These are phyloP conservation scores for Hydrotaea cyrtoneurina DNA, from an alignment of 2,888 invertebrate species.

Conservation along the genomic window DNA sequence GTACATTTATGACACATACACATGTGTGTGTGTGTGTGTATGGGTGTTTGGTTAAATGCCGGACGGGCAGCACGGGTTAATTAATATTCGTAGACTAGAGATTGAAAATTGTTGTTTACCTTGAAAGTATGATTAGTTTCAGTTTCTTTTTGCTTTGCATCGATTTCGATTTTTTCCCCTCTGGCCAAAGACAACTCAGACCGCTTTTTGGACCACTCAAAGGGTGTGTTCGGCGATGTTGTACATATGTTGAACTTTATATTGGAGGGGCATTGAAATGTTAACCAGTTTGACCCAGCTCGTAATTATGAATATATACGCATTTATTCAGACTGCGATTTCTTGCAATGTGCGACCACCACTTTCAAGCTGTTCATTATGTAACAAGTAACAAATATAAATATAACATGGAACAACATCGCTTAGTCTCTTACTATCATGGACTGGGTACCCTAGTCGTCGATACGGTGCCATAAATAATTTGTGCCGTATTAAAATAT, in stretches of 20 bases:
- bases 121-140: slow-evolving; percentile 57
- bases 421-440: too few species aligned
- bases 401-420: too few species aligned
- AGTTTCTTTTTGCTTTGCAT: slow-evolving; percentile 32
- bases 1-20: slow-evolving; percentile 42
- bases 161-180: not conserved
- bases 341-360: too few species aligned
- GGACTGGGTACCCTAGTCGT: too few species aligned
- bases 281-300: not conserved
- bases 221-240: slow-evolving; percentile 42
- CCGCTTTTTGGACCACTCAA: slow-evolving; percentile 41
- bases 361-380: too few species aligned
- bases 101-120: slow-evolving; percentile 54
- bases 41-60: not conserved
- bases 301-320: too few species aligned
- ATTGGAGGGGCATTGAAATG: not conserved
- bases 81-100: slow-evolving; percentile 51
- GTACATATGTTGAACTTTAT: not conserved
- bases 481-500: too few species aligned
- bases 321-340: too few species aligned
- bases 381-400: too few species aligned
- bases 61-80: slow-evolving; percentile 38
- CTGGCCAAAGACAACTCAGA: slow-evolving; percentile 14
- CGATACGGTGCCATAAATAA: too few species aligned
- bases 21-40: too few species aligned